phyloP scores from a whole-genome alignment of 2,888 invertebrate species.

The Trichopoda pennipes region DNA sequence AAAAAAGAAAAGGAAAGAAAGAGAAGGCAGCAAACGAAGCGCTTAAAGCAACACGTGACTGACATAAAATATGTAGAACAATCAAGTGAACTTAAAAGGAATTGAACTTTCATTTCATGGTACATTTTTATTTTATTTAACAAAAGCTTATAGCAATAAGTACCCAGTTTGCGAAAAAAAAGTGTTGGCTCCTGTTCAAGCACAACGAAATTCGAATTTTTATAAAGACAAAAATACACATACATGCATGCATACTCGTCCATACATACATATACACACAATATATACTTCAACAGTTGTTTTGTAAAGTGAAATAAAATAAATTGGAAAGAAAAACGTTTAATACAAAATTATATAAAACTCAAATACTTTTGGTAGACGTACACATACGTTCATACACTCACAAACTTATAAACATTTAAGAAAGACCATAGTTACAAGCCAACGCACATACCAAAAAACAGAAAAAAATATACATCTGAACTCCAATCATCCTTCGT shows the following conservation, averaged over 20 bases:
- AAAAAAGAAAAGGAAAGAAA: slow-evolving; percentile 12
- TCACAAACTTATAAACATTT: too few relatives aligned
- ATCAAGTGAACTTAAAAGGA: slow-evolving; percentile 47
- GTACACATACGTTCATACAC: too few relatives aligned
- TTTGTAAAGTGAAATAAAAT: slow-evolving; percentile 44
- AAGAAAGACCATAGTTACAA: slow-evolving; percentile 1
- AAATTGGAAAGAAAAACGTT: slow-evolving; percentile 61
- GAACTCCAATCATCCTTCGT: slow-evolving; percentile 1
- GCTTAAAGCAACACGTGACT: slow-evolving; percentile 69
- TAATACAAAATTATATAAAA: slow-evolving; percentile 58
- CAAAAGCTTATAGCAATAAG: slow-evolving; percentile 53
- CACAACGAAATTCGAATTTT: slow-evolving; percentile 20
- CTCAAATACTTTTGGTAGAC: slow-evolving; percentile 30
- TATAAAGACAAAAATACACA: not conserved
- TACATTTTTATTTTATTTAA: slow-evolving; percentile 37
- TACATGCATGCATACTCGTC: too few relatives aligned
- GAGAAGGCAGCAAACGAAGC: slow-evolving; percentile 57
- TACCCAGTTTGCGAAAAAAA: slow-evolving; percentile 54
- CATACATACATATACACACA: too few relatives aligned
- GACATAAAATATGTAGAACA: slow-evolving; percentile 66
- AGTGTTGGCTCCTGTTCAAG: slow-evolving; percentile 57
- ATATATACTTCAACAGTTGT: slow-evolving; percentile 25
- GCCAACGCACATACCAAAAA: not conserved
- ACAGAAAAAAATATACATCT: slow-evolving; percentile 8
- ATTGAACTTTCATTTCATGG: slow-evolving; percentile 50